These are phyloP conservation scores for Cheilosia urbana DNA, from an alignment of 2,888 invertebrate species.

Conservation along the genomic window DNA sequence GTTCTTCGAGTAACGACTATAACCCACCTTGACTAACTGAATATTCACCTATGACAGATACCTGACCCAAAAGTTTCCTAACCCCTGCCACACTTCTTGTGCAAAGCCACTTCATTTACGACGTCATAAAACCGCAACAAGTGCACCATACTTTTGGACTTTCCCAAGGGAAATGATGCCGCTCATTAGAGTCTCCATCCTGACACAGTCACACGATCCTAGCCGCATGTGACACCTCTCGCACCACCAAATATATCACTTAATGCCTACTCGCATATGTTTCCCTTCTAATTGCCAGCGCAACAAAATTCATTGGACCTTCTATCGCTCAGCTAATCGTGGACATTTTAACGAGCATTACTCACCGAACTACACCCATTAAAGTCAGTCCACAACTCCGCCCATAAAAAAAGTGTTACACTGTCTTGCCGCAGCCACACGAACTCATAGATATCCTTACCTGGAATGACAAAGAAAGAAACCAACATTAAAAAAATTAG, in stretches of 20 bases:
- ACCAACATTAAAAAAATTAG: constrained; percentile 57
- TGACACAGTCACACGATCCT: constrained; percentile 9
- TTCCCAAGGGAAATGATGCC: constrained; percentile 37
- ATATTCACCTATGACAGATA: no score
- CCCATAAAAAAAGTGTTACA: constrained; percentile 30
- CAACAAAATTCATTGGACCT: constrained; percentile 52
- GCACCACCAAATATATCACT: constrained; percentile 5
- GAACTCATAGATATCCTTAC: constrained; percentile 57
- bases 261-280: constrained; percentile 34
- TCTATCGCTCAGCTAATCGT: constrained; percentile 41
- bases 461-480: constrained; percentile 51
- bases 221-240: constrained; percentile 34
- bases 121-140: constrained; percentile 42
- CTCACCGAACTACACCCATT: constrained; percentile 57
- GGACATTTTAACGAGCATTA: constrained; percentile 61
- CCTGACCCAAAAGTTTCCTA: neutral
- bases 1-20: no score
- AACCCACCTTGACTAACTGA: no score
- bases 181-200: neutral
- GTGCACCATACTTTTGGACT: constrained; percentile 53
- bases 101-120: neutral
- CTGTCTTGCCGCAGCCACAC: neutral
- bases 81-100: neutral
- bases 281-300: constrained; percentile 27
- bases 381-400: constrained; percentile 45